These are phyloP conservation scores for Drosophila subsilvestris DNA, from an alignment of 2,888 invertebrate genomes.

Conservation along the genomic window DNA sequence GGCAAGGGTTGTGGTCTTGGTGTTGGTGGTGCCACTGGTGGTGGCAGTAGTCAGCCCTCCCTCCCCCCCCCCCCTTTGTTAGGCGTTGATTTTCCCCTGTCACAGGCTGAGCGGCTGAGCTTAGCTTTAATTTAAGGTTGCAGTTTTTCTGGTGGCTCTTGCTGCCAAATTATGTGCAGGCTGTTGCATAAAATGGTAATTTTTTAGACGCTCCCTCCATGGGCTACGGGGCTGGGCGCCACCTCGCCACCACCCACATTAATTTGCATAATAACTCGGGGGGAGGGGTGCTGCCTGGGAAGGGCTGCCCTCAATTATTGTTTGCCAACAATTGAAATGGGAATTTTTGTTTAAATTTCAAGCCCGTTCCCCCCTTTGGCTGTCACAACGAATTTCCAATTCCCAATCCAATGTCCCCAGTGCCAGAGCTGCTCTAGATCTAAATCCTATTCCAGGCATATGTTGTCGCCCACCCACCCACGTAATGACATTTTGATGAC, in stretches of 20 bases:
- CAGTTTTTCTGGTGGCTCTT: conserved; percentile 17
- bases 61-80: conserved; percentile 4
- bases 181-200: conserved; percentile 59
- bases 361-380: conserved; percentile 11
- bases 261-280: conserved; percentile 49
- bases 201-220: conserved; percentile 30
- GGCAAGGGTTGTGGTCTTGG: conserved; percentile 17
- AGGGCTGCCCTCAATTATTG: conserved; percentile 25
- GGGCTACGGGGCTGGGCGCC: too few relatives aligned
- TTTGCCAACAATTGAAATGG: conserved; percentile 40
- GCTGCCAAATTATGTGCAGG: conserved; percentile 58
- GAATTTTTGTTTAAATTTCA: conserved; percentile 37
- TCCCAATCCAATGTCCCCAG: background rate
- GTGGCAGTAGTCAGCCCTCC: conserved; percentile 33
- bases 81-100: conserved; percentile 52
- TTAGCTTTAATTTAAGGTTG: conserved; percentile 63
- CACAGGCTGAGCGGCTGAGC: background rate
- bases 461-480: conserved; percentile 34
- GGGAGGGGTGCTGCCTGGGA: background rate
- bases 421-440: too few relatives aligned
- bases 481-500: conserved; percentile 75
- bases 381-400: conserved; percentile 21
- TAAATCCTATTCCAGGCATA: conserved; percentile 15
- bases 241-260: conserved; percentile 9
- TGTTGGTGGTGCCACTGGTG: conserved; percentile 12